Evolutionary conservation across 2,888 invertebrate species (phyloP).

Genomic region (Euspilapteryx auroguttella): DNA sequence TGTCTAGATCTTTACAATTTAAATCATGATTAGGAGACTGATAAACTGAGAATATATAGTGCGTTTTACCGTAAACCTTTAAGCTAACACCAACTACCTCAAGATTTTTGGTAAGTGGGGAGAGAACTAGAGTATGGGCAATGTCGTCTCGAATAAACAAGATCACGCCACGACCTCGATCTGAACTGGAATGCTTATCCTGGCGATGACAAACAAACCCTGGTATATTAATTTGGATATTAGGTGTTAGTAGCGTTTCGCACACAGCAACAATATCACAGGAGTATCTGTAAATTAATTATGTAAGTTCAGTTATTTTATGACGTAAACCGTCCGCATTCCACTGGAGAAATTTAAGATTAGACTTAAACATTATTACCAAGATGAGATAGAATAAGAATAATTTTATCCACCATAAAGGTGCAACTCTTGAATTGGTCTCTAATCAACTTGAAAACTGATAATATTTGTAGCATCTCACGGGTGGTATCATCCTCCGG

Average conservation of each 20-base stretch:
- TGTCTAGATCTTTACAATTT: background rate
- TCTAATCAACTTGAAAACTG: background rate
- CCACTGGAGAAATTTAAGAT: background rate
- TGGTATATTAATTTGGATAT: background rate
- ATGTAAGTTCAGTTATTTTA: background rate
- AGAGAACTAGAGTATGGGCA: background rate
- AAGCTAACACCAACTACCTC: background rate
- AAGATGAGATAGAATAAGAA: background rate
- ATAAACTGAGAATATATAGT: background rate
- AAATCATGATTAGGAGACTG: conserved; percentile 1
- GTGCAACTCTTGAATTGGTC: background rate
- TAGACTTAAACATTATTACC: background rate
- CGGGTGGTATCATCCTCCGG: background rate
- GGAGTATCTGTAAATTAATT: background rate
- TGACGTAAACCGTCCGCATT: background rate
- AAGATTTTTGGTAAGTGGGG: too few relatives aligned
- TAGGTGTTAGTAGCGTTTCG: background rate
- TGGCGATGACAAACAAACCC: background rate
- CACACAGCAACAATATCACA: background rate
- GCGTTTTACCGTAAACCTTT: background rate
- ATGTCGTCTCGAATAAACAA: background rate
- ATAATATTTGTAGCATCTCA: background rate
- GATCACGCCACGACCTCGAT: background rate
- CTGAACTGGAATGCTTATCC: background rate
- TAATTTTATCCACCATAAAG: background rate